A percentile compares a stretch with the other conserved stretches of the same genome.
Evolutionary conservation across 2,797 vertebrate genomes (phyloP).

Genomic region (Prunella strophiata): DNA sequence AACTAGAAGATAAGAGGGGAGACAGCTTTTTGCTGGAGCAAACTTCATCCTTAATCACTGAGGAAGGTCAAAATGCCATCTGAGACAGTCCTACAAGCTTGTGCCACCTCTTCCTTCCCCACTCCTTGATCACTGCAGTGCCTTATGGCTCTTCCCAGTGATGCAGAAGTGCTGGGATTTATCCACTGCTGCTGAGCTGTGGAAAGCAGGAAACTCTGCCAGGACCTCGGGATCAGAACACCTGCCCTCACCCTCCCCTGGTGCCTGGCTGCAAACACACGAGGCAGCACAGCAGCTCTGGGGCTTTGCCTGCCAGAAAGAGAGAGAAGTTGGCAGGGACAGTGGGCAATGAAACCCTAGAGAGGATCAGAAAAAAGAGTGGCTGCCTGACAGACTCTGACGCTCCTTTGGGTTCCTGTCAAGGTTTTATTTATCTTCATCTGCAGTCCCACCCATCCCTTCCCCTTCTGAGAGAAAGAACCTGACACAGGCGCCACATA

Average conservation of each 20-base stretch:
- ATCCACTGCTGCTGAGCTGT: not conserved
- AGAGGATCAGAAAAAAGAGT: not conserved
- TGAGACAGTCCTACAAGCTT: not conserved
- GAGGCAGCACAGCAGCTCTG: not conserved
- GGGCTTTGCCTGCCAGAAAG: not conserved
- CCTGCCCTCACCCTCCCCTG: not conserved
- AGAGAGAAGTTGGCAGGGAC: not conserved
- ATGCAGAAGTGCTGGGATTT: not conserved
- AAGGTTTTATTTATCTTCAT: constrained; percentile 14
- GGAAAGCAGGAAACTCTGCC: not conserved
- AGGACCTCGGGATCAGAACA: not conserved
- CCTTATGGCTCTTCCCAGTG: not conserved
- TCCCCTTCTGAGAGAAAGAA: not conserved
- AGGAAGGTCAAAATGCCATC: not conserved
- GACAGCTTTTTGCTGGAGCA: not conserved
- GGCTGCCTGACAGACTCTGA: not conserved
- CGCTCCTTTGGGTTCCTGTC: not conserved
- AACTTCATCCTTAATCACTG: not conserved
- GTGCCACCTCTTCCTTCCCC: not conserved
- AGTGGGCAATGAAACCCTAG: not conserved
- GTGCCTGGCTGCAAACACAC: not conserved
- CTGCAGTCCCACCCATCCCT: not conserved
- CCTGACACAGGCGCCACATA: not conserved
- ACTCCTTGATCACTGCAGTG: not conserved
- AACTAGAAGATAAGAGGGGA: not conserved